These are phyloP conservation scores for Philaenus spumarius DNA, from an alignment of 1,140 invertebrate species.

Conservation along the genomic window DNA sequence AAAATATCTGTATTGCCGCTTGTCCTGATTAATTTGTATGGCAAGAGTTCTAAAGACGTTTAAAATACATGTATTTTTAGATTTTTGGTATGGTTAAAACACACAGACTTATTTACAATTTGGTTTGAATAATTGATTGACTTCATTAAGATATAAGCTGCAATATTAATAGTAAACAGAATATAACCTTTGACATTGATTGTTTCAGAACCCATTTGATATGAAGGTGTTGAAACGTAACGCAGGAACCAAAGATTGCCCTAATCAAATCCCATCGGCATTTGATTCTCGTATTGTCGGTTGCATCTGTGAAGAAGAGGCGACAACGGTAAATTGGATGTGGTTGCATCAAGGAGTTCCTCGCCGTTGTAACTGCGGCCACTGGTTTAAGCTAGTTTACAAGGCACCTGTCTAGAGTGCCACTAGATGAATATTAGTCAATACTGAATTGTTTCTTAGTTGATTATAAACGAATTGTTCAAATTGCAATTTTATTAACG, in stretches of 20 bases:
- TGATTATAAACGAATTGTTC: no score
- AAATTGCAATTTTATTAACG: no score
- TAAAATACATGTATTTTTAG: no score
- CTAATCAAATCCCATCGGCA: conserved; percentile 84
- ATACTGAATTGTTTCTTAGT: no score
- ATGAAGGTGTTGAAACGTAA: conserved; percentile 72
- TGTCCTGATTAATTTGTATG: no score
- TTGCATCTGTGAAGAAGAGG: conserved; percentile 94
- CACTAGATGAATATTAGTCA: neutral
- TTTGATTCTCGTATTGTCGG: conserved; percentile 86
- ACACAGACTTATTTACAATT: no score
- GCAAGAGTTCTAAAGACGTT: no score
- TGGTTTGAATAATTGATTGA: no score
- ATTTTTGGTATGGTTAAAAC: no score
- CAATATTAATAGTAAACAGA: no score
- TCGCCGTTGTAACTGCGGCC: conserved; percentile 88
- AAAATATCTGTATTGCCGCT: no score
- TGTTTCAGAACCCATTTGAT: conserved; percentile 75
- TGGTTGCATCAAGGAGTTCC: conserved; percentile 83
- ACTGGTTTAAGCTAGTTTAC: conserved; percentile 83
- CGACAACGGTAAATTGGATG: conserved; percentile 84
- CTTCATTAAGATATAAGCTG: no score
- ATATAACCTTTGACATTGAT: neutral
- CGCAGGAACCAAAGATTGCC: conserved; percentile 74
- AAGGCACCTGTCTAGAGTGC: conserved; percentile 27